Base-by-base conservation (phyloP, 30 jellyfish, hydroid and myxozoan species). In the Cassiopea andromeda region DNA sequence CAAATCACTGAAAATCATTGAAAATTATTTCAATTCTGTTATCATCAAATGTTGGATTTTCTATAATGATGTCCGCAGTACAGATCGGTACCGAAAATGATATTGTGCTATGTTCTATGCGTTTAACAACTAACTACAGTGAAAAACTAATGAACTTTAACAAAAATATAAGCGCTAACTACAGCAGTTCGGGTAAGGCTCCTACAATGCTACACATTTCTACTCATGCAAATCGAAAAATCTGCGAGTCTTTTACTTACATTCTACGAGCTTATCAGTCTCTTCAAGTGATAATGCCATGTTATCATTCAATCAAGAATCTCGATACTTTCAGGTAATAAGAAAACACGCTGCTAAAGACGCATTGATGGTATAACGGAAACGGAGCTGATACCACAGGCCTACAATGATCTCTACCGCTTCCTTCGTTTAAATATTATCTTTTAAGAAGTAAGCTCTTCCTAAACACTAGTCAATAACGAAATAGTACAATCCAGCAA, bases 231-330 rank as follows among this genome's bases (percentile, higher is more conserved):
- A 54, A 54, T 3, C 64, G 10, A 54, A 3, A 54, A 3, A 54
- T 54, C 12, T 3, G 7, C 12, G 10, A 54, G 43, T 4, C 38
- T 64, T 48, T 47, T 48, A 80, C 87, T 89, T 60, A 89, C 96
- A 44, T 47, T 89, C 88, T n/a, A 89, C 80, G 1, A 89, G 74
- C 69, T 89, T 89, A 72, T 89, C 96, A 19, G 96, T 81, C 60
- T 89, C 96, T 64, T 89, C 96, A 64, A 89, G 88, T 54, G 96
- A 89, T 57, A 89, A 50, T 50, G 96, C 96, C 96, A 89, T 89
- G 17, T 50, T 70, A 2, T 2, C 2, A 5, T 43, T 70, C 38
- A 18, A 7, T 15, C 2, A 12, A 19, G 38, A 38, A 19, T 10
- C 7, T 19, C 79, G 2, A 2, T 54, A 7, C 50, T 19, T 4